A percentile compares a stretch with the other conserved stretches of the same genome.
Conservation (phyloP, 30 jellyfish, hydroid and myxozoan species). For the Mastigias papua region DNA sequence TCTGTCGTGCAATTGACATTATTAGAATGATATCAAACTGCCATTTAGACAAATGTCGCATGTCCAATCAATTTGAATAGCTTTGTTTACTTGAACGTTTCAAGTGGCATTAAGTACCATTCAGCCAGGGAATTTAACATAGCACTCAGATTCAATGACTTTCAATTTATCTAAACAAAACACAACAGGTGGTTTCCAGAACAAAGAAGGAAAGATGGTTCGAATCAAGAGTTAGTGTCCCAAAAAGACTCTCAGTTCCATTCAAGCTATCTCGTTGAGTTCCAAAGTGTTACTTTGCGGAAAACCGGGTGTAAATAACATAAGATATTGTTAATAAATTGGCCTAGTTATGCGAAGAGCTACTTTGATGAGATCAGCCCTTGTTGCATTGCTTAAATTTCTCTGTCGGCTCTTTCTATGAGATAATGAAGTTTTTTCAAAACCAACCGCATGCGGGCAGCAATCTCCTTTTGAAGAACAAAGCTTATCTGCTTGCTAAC, state of each 20-base stretch:
- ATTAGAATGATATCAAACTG: no score
- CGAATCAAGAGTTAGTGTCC: not conserved
- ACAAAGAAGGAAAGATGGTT: not conserved
- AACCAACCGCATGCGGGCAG: slow-evolving; percentile 35
- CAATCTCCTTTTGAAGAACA: slow-evolving; percentile 13
- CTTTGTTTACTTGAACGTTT: not conserved
- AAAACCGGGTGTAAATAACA: slow-evolving; percentile 26
- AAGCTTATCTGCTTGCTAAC: slow-evolving; percentile 13
- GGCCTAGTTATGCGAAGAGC: slow-evolving; percentile 21
- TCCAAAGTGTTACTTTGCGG: not conserved
- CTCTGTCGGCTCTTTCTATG: slow-evolving; percentile 13
- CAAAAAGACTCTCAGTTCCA: not conserved
- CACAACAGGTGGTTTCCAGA: no score
- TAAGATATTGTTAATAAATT: slow-evolving; percentile 1
- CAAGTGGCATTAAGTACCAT: not conserved
- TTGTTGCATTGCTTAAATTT: slow-evolving; percentile 1
- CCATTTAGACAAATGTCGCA: no score
- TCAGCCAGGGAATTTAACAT: not conserved
- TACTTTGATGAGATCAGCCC: slow-evolving; percentile 23
- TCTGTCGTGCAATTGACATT: no score
- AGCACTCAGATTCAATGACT: no score
- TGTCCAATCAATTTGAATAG: not conserved
- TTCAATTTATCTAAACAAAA: no score
- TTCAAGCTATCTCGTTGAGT: not conserved
- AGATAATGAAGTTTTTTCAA: slow-evolving; percentile 28